Evolutionary conservation across 2,888 invertebrate species (phyloP).

Genomic region (Corbicula japonica): DNA sequence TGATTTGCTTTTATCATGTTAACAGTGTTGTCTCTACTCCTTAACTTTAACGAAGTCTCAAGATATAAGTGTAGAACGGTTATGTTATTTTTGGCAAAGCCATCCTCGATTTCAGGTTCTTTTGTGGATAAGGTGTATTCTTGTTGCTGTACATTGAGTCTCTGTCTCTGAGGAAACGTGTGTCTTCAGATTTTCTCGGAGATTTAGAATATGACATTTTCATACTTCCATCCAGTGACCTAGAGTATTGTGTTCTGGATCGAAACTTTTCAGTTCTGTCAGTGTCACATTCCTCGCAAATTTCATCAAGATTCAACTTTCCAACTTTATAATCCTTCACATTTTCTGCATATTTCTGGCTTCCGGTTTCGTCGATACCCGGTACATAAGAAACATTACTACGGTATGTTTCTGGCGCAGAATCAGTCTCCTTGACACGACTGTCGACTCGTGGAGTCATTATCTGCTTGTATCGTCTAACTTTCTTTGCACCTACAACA

Average conservation of each 20-base stretch:
- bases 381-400: constrained; percentile 13
- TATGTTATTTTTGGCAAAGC: constrained; percentile 2
- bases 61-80: too few relatives aligned
- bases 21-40: too few relatives aligned
- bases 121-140: background rate
- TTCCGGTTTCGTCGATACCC: too few relatives aligned
- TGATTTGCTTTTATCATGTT: too few relatives aligned
- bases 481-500: constrained; percentile 16
- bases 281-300: constrained; percentile 14
- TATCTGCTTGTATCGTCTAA: constrained; percentile 29
- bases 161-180: background rate
- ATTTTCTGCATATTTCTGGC: too few relatives aligned
- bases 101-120: background rate
- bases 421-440: constrained; percentile 7
- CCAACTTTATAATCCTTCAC: background rate
- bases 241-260: constrained; percentile 6
- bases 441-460: constrained; percentile 29
- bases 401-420: constrained; percentile 13
- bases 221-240: background rate
- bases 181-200: background rate
- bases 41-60: too few relatives aligned
- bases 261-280: background rate
- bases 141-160: background rate
- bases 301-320: background rate
- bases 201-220: constrained; percentile 3